These are phyloP conservation scores for Misgurnus anguillicaudatus DNA, from an alignment of 2,113 vertebrate species.

Conservation along the genomic window DNA sequence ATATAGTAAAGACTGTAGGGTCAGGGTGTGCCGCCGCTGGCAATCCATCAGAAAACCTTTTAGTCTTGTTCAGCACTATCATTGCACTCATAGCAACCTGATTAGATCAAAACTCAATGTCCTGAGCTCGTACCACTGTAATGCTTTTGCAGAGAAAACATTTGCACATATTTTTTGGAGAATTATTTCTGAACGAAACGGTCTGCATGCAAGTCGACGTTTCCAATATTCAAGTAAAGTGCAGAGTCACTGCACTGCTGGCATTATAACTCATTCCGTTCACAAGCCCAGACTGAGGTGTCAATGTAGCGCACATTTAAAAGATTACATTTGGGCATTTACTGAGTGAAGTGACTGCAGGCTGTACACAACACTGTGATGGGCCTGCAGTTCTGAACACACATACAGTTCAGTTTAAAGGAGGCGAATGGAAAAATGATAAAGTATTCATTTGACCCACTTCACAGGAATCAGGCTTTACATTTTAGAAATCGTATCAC, in stretches of 20 bases:
- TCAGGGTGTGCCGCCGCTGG: neutral
- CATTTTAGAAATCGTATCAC: too few species aligned
- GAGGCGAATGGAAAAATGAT: neutral
- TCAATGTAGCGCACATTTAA: conserved; percentile 65
- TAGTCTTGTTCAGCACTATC: neutral
- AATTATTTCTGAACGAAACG: too few species aligned
- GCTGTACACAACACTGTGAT: conserved; percentile 37
- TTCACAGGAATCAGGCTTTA: too few species aligned
- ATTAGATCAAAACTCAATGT: too few species aligned
- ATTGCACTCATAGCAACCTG: neutral
- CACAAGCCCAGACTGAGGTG: conserved; percentile 61
- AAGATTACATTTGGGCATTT: conserved; percentile 70
- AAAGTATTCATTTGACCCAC: too few species aligned
- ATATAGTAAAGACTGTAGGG: too few species aligned
- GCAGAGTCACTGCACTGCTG: neutral
- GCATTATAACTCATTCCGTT: conserved; percentile 51
- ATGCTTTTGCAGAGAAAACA: neutral
- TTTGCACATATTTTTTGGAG: too few species aligned
- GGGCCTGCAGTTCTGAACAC: conserved; percentile 31
- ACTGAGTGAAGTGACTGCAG: conserved; percentile 63
- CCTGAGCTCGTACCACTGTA: neutral
- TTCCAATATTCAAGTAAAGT: too few species aligned
- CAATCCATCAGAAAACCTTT: conserved; percentile 16
- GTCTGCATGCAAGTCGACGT: too few species aligned
- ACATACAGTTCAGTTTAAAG: conserved; percentile 48